A percentile compares a stretch with the other conserved stretches of the same genome.
These are phyloP conservation scores for Grallaria varia DNA, from an alignment of 2,113 vertebrate genomes.

Conservation along the genomic window DNA sequence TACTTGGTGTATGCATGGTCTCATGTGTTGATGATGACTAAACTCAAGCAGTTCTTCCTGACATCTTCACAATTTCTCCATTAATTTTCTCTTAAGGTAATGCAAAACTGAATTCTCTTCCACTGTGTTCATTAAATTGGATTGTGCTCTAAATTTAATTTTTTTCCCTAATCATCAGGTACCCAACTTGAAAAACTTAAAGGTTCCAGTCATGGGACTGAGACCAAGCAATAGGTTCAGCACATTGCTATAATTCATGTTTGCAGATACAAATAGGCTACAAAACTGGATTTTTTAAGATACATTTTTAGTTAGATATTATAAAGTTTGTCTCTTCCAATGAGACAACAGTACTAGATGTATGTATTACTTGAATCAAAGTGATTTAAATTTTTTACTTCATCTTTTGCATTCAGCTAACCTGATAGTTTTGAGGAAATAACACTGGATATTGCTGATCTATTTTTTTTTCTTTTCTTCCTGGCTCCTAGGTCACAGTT, in stretches of 20 bases:
- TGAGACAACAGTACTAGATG: background rate
- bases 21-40: background rate
- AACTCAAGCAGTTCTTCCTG: background rate
- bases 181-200: background rate
- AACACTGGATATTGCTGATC: conserved; percentile 24
- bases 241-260: background rate
- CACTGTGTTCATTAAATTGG: background rate
- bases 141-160: background rate
- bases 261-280: background rate
- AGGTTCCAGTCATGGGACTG: background rate
- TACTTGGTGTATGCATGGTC: background rate
- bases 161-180: background rate
- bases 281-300: background rate
- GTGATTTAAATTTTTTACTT: background rate
- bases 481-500: conserved; percentile 55
- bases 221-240: background rate
- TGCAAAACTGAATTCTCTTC: background rate
- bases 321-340: background rate
- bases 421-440: background rate
- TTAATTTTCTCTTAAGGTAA: background rate
- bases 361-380: background rate
- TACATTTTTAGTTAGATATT: background rate
- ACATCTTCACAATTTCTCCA: background rate
- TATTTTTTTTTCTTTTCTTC: conserved; percentile 38
- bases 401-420: background rate